Percentiles rank a stretch among this genome's conserved stretches.
phyloP scores from a whole-genome alignment of 2,797 vertebrate species.

The Melanotaenia trifasciata region DNA sequence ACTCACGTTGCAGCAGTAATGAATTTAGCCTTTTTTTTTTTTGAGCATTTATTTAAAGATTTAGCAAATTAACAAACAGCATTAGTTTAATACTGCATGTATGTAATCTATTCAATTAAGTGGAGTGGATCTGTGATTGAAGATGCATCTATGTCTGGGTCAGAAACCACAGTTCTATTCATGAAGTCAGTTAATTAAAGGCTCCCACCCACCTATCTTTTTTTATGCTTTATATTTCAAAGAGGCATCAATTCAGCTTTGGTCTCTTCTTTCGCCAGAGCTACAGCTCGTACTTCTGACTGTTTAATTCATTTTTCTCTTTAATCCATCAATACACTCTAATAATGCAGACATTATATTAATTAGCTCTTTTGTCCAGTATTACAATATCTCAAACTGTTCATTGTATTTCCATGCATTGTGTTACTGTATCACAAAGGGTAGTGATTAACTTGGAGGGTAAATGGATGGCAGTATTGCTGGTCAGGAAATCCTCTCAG shows the following conservation, averaged over 20 bases:
- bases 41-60: background rate
- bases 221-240: conserved; percentile 66
- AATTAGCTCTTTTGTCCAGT: conserved; percentile 31
- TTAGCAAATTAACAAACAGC: conserved; percentile 21
- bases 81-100: conserved; percentile 27
- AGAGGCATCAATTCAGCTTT: conserved; percentile 18
- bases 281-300: background rate
- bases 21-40: conserved; percentile 11
- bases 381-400: conserved; percentile 37
- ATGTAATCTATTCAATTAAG: conserved; percentile 29
- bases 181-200: conserved; percentile 41
- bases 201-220: conserved; percentile 35
- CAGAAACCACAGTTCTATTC: conserved; percentile 31
- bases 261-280: conserved; percentile 10
- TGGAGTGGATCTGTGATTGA: conserved; percentile 35
- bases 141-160: conserved; percentile 46
- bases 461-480: conserved; percentile 28
- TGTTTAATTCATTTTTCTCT: conserved; percentile 3
- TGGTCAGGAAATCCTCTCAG: conserved; percentile 38
- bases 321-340: conserved; percentile 9
- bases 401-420: conserved; percentile 33
- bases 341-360: conserved; percentile 20
- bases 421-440: conserved; percentile 41
- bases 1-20: conserved; percentile 4
- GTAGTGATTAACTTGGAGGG: conserved; percentile 43